Conservation (phyloP, 2,113 vertebrate species). For the Phainopepla nitens region DNA sequence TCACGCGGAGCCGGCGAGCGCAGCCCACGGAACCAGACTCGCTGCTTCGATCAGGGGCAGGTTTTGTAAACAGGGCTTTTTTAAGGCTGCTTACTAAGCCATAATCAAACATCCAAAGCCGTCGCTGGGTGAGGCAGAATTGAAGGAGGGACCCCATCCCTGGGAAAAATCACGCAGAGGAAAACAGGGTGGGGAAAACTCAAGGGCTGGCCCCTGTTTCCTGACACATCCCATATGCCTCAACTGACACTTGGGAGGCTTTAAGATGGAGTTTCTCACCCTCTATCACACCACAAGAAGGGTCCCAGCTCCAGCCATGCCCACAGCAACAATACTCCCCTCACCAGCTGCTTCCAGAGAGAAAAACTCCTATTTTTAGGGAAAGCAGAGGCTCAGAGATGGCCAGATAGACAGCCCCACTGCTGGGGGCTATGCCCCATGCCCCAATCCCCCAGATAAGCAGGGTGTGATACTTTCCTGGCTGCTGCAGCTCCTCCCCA, state of each 20-base stretch:
- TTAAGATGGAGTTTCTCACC: neutral
- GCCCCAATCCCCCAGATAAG: rapidly evolving
- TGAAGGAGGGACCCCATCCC: neutral
- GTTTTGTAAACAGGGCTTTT: conserved; percentile 43
- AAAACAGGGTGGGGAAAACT: neutral
- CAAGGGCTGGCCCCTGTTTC: neutral
- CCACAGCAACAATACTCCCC: neutral
- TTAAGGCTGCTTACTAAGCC: neutral
- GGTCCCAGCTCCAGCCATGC: neutral
- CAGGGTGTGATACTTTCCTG: neutral
- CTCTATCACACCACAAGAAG: rapidly evolving
- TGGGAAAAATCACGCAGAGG: neutral
- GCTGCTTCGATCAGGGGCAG: neutral
- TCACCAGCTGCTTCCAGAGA: neutral
- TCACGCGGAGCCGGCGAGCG: neutral
- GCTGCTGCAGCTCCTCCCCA: rapidly evolving
- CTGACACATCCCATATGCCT: rapidly evolving
- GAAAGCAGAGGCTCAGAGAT: neutral
- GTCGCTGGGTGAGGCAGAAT: neutral
- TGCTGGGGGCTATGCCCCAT: rapidly evolving
- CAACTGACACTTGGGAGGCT: neutral
- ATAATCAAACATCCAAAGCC: neutral
- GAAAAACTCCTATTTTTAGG: neutral
- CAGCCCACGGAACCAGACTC: conserved; percentile 51
- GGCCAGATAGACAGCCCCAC: neutral